phyloP scores from a whole-genome alignment of 2,797 vertebrate genomes.

The Alfaro cultratus region DNA sequence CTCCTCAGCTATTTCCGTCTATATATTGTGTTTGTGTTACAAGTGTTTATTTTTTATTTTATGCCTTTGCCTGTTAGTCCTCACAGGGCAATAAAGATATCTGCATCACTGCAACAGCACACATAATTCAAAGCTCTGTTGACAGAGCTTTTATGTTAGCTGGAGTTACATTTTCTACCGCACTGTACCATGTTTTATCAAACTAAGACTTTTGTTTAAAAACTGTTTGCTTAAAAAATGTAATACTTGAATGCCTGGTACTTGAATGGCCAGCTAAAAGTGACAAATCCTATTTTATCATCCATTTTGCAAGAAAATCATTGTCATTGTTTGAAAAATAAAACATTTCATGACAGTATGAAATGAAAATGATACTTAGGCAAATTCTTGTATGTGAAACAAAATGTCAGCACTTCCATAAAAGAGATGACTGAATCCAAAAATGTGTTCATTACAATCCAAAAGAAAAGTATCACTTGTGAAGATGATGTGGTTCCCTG shows the following conservation, averaged over 20 bases:
- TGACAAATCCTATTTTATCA: neutral
- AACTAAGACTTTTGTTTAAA: neutral
- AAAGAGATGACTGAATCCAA: neutral
- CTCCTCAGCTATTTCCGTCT: slow-evolving; percentile 23
- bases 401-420: neutral
- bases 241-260: neutral
- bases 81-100: slow-evolving; percentile 17
- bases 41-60: slow-evolving; percentile 21
- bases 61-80: slow-evolving; percentile 8
- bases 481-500: neutral
- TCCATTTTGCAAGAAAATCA: neutral
- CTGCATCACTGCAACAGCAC: neutral
- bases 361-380: neutral
- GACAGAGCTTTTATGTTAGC: neutral
- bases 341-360: neutral
- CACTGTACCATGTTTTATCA: neutral
- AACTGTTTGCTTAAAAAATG: neutral
- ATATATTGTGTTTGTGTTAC: neutral
- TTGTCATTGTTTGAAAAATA: neutral
- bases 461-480: neutral
- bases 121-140: neutral
- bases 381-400: neutral
- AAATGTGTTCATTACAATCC: neutral
- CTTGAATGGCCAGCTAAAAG: neutral
- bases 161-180: neutral